Conservation (phyloP, 2,797 vertebrate genomes). For the Tenualosa ilisha region DNA sequence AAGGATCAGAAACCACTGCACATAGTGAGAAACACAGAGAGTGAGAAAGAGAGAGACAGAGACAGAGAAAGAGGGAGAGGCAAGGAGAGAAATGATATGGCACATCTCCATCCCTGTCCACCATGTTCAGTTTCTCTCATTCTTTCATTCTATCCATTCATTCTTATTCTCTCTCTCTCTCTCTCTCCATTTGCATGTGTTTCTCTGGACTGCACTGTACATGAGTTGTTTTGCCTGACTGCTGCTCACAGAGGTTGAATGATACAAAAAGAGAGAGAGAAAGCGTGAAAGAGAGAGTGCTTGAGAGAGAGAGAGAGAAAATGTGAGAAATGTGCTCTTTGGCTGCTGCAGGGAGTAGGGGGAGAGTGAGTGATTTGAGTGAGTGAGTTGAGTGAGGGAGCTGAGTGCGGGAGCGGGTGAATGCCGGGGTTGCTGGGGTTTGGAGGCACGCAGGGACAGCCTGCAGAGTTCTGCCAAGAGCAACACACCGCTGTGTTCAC, state of each 20-base stretch:
- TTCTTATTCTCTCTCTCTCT: neutral
- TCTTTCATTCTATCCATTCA: neutral
- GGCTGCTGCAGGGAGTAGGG: slow-evolving; percentile 68
- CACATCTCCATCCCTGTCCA: neutral
- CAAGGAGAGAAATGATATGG: slow-evolving; percentile 16
- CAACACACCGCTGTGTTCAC: slow-evolving; percentile 74
- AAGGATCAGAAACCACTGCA: slow-evolving; percentile 54
- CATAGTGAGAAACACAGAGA: neutral
- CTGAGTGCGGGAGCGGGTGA: slow-evolving; percentile 58
- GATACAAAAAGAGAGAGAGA: slow-evolving; percentile 44
- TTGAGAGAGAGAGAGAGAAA: slow-evolving; percentile 62
- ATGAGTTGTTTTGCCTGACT: slow-evolving; percentile 28
- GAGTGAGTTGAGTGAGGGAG: slow-evolving; percentile 77
- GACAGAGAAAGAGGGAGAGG: slow-evolving; percentile 15
- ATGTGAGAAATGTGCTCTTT: slow-evolving; percentile 79
- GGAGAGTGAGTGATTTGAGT: slow-evolving; percentile 55
- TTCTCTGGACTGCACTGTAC: neutral
- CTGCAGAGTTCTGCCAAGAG: slow-evolving; percentile 80
- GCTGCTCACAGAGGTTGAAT: slow-evolving; percentile 33
- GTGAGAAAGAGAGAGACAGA: neutral
- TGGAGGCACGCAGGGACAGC: slow-evolving; percentile 76
- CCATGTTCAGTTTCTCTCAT: neutral
- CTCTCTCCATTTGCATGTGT: neutral
- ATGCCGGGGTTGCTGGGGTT: slow-evolving; percentile 63
- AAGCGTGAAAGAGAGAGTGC: slow-evolving; percentile 47